These are phyloP conservation scores for Garra rufa DNA, from an alignment of 2,113 vertebrate species.

Conservation along the genomic window DNA sequence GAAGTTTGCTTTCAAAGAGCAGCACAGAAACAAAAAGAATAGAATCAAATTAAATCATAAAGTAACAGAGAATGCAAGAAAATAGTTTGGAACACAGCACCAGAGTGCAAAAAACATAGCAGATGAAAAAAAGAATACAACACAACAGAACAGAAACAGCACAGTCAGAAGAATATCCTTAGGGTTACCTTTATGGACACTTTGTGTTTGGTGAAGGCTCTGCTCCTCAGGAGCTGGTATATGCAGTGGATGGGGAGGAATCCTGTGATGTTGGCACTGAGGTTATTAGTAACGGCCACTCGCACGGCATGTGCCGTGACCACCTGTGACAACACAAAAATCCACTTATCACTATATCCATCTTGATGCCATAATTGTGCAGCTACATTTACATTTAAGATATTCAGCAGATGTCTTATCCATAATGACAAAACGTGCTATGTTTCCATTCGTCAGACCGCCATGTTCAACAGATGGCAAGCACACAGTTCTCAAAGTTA, in stretches of 20 bases:
- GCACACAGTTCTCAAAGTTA: slow-evolving; percentile 17
- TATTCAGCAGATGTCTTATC: slow-evolving; percentile 17
- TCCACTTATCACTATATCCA: background rate
- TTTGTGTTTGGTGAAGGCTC: slow-evolving; percentile 99
- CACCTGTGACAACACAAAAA: slow-evolving; percentile 77
- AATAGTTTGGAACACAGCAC: background rate
- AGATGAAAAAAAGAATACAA: background rate
- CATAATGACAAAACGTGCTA: background rate
- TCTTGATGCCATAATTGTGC: background rate
- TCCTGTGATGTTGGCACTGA: slow-evolving; percentile 95
- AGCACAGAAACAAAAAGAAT: background rate
- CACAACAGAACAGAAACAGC: background rate
- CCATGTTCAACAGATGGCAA: slow-evolving; percentile 16
- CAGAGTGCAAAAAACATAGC: background rate
- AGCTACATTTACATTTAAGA: background rate
- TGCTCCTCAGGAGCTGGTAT: slow-evolving; percentile 94
- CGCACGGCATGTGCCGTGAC: slow-evolving; percentile 96
- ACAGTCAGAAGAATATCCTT: background rate
- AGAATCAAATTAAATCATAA: background rate
- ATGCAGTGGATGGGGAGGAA: slow-evolving; percentile 99
- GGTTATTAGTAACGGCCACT: slow-evolving; percentile 92
- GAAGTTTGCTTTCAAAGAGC: too few relatives aligned
- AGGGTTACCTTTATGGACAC: slow-evolving; percentile 93
- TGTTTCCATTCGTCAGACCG: background rate
- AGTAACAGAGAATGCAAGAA: background rate